Base-by-base conservation (phyloP, 2,888 invertebrate species). In the Agrotis segetum region DNA sequence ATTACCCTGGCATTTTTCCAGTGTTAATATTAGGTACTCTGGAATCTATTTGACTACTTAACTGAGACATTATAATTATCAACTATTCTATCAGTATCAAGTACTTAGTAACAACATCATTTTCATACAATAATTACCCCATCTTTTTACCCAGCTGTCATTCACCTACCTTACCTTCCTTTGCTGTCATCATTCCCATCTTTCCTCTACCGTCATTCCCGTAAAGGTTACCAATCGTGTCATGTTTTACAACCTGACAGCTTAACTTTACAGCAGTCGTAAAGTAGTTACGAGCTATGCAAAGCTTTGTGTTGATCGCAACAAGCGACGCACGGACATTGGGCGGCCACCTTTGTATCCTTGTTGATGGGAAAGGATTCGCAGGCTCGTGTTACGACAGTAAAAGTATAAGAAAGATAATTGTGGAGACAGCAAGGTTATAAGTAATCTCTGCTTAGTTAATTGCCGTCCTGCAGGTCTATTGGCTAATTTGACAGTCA, bases 271-370 rank as follows among this genome's bases (percentile, higher is more conserved):
- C 50, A 73, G 56, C 44, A 11, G 34, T 65, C 73, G 56, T 72
- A 72, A 71, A 72, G 13, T 11, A 50, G 49, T 74, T 58, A 72
- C 66, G 71, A 72, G 55, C 16, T 21, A 21, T 49, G 64, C 65
- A 17, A 49, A 24, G 65, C 21, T 72, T 64, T 65, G 49, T 71
- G 49, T 34, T 3, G 56, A 50, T 56, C 44, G 62, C 61, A 71
- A 71, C 71, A 71, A 71, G 71, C 62, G 53, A 71, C 46, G 19
- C 13, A 13, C 53, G 53, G 53, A 40, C 11, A 40, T 34, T 40
- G 40, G 40, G 40, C 46, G 44, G 55, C n/a, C 46, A 58, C 14
- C 34, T 74, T 66, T 66, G 50, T 72, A 50, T 19, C 0, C 9
- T 46, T 24, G 44, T 46, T 21, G 50, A 71, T 50, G 13, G 44